Evolutionary conservation across 1,140 invertebrate genomes (phyloP).

Genomic region (Zaprionus gabonicus): DNA sequence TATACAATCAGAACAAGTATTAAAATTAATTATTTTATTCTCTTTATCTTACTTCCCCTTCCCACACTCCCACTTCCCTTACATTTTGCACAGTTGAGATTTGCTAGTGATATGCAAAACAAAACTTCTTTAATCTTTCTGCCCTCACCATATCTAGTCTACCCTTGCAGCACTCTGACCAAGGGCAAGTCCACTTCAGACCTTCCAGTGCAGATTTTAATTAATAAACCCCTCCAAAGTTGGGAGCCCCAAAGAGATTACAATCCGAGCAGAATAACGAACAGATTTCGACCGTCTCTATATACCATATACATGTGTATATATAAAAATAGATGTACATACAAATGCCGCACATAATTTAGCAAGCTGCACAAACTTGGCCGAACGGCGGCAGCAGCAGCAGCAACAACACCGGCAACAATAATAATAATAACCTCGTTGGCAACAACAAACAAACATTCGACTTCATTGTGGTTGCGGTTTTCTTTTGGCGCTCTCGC

Average conservation of each 20-base stretch:
- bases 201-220: background rate
- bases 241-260: background rate
- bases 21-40: no score
- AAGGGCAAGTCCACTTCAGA: background rate
- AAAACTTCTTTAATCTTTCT: background rate
- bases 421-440: conserved; percentile 52
- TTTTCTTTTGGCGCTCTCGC: conserved; percentile 67
- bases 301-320: background rate
- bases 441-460: conserved; percentile 54
- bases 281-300: conserved; percentile 4
- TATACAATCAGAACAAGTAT: no score
- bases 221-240: conserved; percentile 3
- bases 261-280: conserved; percentile 1
- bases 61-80: no score
- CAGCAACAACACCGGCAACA: conserved; percentile 31
- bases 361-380: conserved; percentile 65
- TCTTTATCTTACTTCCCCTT: no score
- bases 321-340: conserved; percentile 31
- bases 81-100: no score
- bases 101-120: background rate
- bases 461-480: conserved; percentile 77
- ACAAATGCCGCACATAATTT: conserved; percentile 76
- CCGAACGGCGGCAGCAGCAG: conserved; percentile 36
- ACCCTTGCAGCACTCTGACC: background rate
- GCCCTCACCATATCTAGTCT: background rate